Evolutionary conservation across 2,888 invertebrate genomes (phyloP).

Genomic region (Cheilosia vulpina): DNA sequence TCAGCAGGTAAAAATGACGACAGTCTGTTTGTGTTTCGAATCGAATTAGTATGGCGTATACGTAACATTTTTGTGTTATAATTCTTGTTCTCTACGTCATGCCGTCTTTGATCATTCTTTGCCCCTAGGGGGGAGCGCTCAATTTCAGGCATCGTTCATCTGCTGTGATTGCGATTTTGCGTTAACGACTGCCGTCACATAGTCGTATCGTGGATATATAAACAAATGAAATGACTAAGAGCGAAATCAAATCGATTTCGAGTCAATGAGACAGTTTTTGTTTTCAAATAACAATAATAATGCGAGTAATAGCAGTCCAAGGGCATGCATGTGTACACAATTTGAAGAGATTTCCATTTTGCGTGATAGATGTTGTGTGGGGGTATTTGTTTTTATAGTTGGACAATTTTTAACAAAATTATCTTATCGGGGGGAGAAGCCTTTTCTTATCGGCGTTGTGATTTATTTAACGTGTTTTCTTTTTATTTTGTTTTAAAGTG

Average conservation of each 20-base stretch:
- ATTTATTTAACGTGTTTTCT: slow-evolving; percentile 41
- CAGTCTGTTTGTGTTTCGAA: background rate
- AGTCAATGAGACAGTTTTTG: slow-evolving; percentile 6
- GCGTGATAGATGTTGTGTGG: slow-evolving; percentile 18
- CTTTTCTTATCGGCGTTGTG: slow-evolving; percentile 60
- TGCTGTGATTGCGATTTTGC: background rate
- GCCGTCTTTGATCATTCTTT: slow-evolving; percentile 6
- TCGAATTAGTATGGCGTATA: slow-evolving; percentile 31
- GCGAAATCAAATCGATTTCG: slow-evolving; percentile 20
- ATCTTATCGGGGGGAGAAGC: slow-evolving; percentile 62
- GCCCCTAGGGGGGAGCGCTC: background rate
- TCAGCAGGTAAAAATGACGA: background rate
- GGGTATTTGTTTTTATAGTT: slow-evolving; percentile 54
- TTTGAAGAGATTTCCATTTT: background rate
- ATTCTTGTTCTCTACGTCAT: background rate
- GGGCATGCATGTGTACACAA: background rate
- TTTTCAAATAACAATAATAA: background rate
- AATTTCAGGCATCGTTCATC: slow-evolving; percentile 12
- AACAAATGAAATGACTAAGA: slow-evolving; percentile 17
- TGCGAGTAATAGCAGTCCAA: background rate
- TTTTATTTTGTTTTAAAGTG: background rate
- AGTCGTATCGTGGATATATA: background rate
- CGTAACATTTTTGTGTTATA: slow-evolving; percentile 22
- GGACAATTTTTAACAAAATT: slow-evolving; percentile 41
- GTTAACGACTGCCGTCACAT: background rate